Percentiles rank a stretch among this genome's conserved stretches.
Conservation (phyloP, 2,888 invertebrate genomes). For the Diloba caeruleocephala region DNA sequence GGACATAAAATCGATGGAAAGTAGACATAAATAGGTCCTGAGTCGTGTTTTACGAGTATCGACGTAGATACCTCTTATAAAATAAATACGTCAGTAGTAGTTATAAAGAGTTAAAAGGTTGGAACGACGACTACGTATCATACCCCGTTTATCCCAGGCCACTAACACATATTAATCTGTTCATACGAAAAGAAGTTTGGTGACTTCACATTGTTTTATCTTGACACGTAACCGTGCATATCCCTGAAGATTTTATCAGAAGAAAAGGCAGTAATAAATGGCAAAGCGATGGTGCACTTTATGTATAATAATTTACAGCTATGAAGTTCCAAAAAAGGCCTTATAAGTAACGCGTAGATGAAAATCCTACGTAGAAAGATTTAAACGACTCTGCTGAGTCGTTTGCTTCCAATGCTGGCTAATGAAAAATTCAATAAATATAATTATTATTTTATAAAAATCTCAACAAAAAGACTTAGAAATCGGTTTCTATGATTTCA, state of each 20-base stretch:
- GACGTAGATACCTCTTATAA: constrained; percentile 36
- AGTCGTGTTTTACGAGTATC: constrained; percentile 47
- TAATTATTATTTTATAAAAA: no score
- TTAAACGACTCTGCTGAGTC: constrained; percentile 1
- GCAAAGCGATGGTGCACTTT: constrained; percentile 19
- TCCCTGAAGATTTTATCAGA: constrained; percentile 14
- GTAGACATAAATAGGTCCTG: constrained; percentile 45
- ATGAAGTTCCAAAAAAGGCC: constrained; percentile 1
- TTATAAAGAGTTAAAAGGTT: constrained; percentile 47
- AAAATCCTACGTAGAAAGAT: constrained; percentile 4
- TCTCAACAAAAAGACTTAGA: no score
- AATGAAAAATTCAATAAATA: no score
- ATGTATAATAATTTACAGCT: background rate
- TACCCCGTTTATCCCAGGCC: constrained; percentile 44
- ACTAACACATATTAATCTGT: constrained; percentile 50
- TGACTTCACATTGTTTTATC: constrained; percentile 44
- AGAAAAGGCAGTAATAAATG: constrained; percentile 12
- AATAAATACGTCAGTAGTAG: constrained; percentile 46
- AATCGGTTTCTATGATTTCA: no score
- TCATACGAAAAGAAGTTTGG: constrained; percentile 45
- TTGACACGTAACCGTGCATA: constrained; percentile 25
- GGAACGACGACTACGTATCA: constrained; percentile 41
- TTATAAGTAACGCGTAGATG: constrained; percentile 4
- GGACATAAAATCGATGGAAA: constrained; percentile 47
- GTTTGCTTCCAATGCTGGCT: no score